phyloP scores from a whole-genome alignment of 2,888 invertebrate species.

The Fabriciana adippe region DNA sequence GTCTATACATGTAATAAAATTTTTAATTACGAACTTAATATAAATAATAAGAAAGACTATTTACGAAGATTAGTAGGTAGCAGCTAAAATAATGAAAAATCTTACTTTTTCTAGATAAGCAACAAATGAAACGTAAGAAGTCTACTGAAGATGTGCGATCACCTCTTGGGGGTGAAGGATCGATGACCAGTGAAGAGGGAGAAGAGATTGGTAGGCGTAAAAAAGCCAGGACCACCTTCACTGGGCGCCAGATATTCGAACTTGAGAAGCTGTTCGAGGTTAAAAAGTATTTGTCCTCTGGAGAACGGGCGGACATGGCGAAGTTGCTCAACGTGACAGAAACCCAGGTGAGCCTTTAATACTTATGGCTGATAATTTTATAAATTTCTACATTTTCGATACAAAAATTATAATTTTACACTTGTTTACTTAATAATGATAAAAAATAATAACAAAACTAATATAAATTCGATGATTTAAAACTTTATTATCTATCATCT shows the following conservation, averaged over 20 bases:
- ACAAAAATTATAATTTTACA: too few relatives aligned
- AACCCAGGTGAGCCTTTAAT: conserved; percentile 90
- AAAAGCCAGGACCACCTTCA: conserved; percentile 97
- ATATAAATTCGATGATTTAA: too few relatives aligned
- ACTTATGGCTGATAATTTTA: background rate
- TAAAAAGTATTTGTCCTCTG: conserved; percentile 97
- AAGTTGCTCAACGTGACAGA: conserved; percentile 96
- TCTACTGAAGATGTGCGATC: conserved; percentile 74
- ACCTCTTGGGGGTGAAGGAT: conserved; percentile 71
- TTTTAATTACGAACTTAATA: too few relatives aligned
- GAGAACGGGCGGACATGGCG: conserved; percentile 97
- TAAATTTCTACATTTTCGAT: background rate
- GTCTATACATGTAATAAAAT: too few relatives aligned
- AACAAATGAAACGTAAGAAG: conserved; percentile 73
- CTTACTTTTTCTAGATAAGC: conserved; percentile 56
- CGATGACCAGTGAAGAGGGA: conserved; percentile 73
- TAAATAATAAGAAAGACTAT: too few relatives aligned
- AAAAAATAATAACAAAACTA: too few relatives aligned
- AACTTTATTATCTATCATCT: too few relatives aligned
- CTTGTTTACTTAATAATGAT: too few relatives aligned
- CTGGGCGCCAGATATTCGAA: conserved; percentile 97
- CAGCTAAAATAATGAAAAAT: background rate
- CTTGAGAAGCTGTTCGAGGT: conserved; percentile 97
- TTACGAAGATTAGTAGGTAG: too few relatives aligned
- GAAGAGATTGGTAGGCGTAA: conserved; percentile 88